Percentiles rank a stretch among this genome's conserved stretches.
Conservation (phyloP, 1,140 invertebrate species). For the Saccostrea glomerata region DNA sequence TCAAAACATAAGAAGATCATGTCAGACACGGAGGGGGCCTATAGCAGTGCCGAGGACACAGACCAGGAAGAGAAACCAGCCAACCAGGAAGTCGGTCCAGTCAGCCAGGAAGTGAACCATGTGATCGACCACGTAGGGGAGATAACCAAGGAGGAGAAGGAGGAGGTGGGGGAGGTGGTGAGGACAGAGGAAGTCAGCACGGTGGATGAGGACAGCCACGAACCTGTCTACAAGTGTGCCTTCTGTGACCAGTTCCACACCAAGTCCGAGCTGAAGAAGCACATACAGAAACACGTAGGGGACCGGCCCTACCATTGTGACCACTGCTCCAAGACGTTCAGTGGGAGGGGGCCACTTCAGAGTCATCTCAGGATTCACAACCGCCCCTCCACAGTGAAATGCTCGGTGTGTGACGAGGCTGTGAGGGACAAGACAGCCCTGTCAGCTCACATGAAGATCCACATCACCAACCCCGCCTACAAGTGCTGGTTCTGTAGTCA, state of each 20-base stretch:
- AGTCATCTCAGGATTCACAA: conserved; percentile 62
- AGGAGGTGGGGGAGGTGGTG: conserved; percentile 3
- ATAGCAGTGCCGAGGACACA: not conserved
- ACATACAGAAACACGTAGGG: conserved; percentile 95
- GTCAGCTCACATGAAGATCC: conserved; percentile 60
- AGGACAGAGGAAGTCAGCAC: not conserved
- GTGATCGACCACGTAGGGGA: conserved; percentile 8
- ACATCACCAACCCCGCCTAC: conserved; percentile 30
- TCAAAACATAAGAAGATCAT: not conserved
- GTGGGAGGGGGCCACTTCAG: conserved; percentile 46
- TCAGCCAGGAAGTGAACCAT: not conserved
- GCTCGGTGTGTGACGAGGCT: conserved; percentile 54
- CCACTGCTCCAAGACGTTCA: conserved; percentile 60
- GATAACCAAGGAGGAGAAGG: not conserved
- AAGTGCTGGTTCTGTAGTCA: conserved; percentile 40
- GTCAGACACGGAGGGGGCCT: not conserved
- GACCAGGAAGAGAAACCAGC: conserved; percentile 23
- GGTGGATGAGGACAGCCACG: not conserved
- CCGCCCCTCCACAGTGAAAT: conserved; percentile 89
- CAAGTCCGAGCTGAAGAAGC: conserved; percentile 94
- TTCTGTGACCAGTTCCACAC: conserved; percentile 39
- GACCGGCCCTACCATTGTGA: conserved; percentile 92
- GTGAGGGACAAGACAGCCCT: conserved; percentile 53
- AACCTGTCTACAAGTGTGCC: conserved; percentile 37
- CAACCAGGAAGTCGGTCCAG: not conserved